phyloP scores from a whole-genome alignment of 2,888 invertebrate genomes.

The Fabriciana adippe region DNA sequence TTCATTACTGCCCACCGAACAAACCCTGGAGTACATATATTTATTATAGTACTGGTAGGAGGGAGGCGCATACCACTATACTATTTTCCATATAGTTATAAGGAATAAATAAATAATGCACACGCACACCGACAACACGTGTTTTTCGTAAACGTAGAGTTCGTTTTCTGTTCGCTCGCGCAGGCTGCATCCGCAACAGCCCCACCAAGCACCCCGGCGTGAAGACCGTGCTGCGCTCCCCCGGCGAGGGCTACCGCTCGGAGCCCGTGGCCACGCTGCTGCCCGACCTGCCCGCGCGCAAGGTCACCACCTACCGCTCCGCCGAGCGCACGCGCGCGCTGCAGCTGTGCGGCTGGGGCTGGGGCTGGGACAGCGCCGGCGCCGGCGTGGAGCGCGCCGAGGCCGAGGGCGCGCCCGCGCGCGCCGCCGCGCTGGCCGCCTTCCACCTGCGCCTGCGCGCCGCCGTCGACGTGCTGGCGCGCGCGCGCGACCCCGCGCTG shows the following conservation, averaged over 20 bases:
- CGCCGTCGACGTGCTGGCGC: conserved; percentile 93
- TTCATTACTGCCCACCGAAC: too few relatives aligned
- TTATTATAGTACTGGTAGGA: too few relatives aligned
- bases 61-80: too few relatives aligned
- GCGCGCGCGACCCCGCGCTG: conserved; percentile 78
- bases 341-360: conserved; percentile 94
- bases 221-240: conserved; percentile 78
- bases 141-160: neutral
- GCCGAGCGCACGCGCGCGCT: conserved; percentile 90
- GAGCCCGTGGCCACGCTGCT: conserved; percentile 84
- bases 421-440: conserved; percentile 95
- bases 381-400: conserved; percentile 84
- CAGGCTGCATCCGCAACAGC: conserved; percentile 79
- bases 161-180: neutral
- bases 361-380: conserved; percentile 85
- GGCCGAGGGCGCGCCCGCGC: conserved; percentile 86
- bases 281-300: conserved; percentile 83
- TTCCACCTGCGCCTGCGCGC: conserved; percentile 92
- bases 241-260: conserved; percentile 79
- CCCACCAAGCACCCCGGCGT: conserved; percentile 85
- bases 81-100: too few relatives aligned
- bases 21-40: too few relatives aligned
- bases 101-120: too few relatives aligned
- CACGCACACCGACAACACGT: too few relatives aligned
- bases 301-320: conserved; percentile 61